Conservation (phyloP, 1,140 invertebrate species). For the Drosophila eugracilis region DNA sequence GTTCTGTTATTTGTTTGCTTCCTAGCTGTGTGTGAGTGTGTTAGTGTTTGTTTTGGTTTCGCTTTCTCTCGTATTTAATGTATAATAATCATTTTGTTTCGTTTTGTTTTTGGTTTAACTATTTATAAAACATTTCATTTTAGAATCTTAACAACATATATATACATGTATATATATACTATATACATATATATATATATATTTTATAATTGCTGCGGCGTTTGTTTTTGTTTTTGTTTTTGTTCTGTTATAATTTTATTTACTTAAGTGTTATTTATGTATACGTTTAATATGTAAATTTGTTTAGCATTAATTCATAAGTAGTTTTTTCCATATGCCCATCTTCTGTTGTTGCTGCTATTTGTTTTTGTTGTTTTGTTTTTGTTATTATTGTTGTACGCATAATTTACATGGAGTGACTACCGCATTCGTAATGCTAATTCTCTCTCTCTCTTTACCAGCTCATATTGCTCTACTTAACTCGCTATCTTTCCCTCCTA, state of each 20-base stretch:
- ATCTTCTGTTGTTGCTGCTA: slow-evolving; percentile 18
- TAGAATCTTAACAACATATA: slow-evolving; percentile 84
- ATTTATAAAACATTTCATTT: slow-evolving; percentile 85
- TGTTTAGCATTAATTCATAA: slow-evolving; percentile 73
- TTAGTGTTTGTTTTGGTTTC: slow-evolving; percentile 17
- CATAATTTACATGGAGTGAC: slow-evolving; percentile 76
- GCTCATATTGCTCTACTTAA: background rate
- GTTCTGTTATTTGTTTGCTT: slow-evolving; percentile 30
- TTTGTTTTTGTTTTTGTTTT: no score
- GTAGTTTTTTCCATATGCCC: slow-evolving; percentile 65
- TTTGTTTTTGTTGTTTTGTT: background rate
- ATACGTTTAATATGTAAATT: slow-evolving; percentile 62
- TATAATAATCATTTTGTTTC: slow-evolving; percentile 71
- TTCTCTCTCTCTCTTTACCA: slow-evolving; percentile 9
- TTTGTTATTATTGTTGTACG: slow-evolving; percentile 68
- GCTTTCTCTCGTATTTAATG: slow-evolving; percentile 67
- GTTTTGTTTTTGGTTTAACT: slow-evolving; percentile 70
- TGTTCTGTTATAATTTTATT: slow-evolving; percentile 57
- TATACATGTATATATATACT: slow-evolving; percentile 43
- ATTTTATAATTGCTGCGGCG: slow-evolving; percentile 64
- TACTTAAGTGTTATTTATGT: slow-evolving; percentile 48
- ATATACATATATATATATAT: slow-evolving; percentile 49
- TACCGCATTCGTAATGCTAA: slow-evolving; percentile 33
- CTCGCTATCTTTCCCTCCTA: background rate
- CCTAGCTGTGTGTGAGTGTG: slow-evolving; percentile 15